Evolutionary conservation across 1,140 invertebrate genomes (phyloP), one percentile per base, ranked within the genome.

Genomic region (Wiebesia pumilae): DNA sequence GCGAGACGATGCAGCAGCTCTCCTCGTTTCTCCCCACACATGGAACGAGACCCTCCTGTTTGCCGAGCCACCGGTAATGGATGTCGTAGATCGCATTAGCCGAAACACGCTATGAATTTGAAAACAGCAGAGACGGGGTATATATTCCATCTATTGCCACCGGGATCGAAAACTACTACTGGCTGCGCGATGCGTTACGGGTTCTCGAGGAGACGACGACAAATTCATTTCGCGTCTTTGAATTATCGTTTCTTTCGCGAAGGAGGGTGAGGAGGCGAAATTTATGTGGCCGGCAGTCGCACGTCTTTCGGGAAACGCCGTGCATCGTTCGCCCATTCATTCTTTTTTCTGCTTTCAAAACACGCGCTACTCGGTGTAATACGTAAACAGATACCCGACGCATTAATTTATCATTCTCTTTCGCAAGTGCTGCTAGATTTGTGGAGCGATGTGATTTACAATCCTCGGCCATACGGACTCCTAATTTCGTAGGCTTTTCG

Each of bases 11-110:
- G n/a, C 43, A 30, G 77, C 77, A 27, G 6, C 77, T 83, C 88
- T 89, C 91, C 21, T 43, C 19, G 35, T 40, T 38, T 38, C 30
- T 75, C 71, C 71, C 71, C 71, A 75, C 40, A 75, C 71, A 19
- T 27, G 40, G 38, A 43, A 75, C 43, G 43, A 51, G 78, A 80
- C 78, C 78, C 90, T 89, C 87, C 86, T 92, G 90, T 93, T 92
- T 92, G 89, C 88, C 69, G 75, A 92, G 89, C 90, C 88, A 90
- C 90, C 91, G 90, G 92, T 92, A 91, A 93, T 92, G 91, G 89
- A 90, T 90, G 90, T 92, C 89, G 89, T 87, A 90, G 90, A 92
- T 90, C 90, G 90, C 89, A 92, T 93, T 93, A 92, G 88, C 89
- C 87, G 79, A 71, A 86, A 84, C 84, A 88, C 82, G 84, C 86